Conservation (phyloP, 2,113 vertebrate genomes). For the Sorex araneus region DNA sequence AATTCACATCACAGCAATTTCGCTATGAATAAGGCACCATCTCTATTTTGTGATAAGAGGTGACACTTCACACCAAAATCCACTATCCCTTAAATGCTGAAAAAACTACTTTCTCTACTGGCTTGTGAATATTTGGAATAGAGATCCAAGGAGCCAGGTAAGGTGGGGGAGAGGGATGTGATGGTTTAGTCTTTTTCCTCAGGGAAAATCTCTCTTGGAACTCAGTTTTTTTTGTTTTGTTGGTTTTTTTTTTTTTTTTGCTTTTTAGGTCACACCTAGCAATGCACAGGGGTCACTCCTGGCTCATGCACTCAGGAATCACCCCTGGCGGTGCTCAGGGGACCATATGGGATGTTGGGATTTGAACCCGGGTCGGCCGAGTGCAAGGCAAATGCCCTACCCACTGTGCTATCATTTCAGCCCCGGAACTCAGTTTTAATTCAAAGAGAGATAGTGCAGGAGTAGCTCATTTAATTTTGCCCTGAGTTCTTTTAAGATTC, state of each 20-base stretch:
- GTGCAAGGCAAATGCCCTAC: no score
- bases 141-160: no score
- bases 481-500: slow-evolving; percentile 55
- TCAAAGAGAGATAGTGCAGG: slow-evolving; percentile 62
- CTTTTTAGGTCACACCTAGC: no score
- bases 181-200: not conserved
- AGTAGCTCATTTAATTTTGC: slow-evolving; percentile 79
- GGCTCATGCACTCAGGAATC: no score
- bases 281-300: no score
- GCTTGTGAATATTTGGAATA: not conserved
- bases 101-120: slow-evolving; percentile 21
- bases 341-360: no score
- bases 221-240: no score
- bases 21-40: slow-evolving; percentile 1
- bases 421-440: slow-evolving; percentile 64
- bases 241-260: no score
- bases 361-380: no score
- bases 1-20: slow-evolving; percentile 49
- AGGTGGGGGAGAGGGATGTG: not conserved
- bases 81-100: slow-evolving; percentile 35
- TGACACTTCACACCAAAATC: slow-evolving; percentile 70
- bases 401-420: no score
- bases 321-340: no score
- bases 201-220: slow-evolving; percentile 45
- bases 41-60: not conserved